A percentile compares a stretch with the other conserved stretches of the same genome.
Conservation (phyloP, 2,888 invertebrate species). For the Stenichneumon culpator region DNA sequence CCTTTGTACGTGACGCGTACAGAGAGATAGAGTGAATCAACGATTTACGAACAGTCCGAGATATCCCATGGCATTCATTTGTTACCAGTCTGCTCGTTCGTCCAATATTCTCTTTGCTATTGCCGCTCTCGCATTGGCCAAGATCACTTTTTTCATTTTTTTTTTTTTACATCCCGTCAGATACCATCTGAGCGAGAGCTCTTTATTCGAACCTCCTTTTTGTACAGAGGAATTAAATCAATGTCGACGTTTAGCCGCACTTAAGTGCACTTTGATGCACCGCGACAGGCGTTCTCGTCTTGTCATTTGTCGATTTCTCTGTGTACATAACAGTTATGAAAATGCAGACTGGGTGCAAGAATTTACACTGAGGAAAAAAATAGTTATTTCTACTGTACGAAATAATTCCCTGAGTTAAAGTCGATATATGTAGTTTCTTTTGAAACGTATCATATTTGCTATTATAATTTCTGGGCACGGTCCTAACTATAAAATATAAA, state of each 20-base stretch:
- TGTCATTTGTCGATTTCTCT: background rate
- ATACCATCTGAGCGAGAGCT: conserved; percentile 30
- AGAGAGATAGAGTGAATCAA: conserved; percentile 68
- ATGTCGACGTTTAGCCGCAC: background rate
- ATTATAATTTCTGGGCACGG: too few species aligned
- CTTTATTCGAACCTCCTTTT: conserved; percentile 29
- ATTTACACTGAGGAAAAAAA: too few species aligned
- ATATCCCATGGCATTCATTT: conserved; percentile 64
- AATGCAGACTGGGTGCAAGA: background rate
- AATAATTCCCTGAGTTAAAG: too few species aligned
- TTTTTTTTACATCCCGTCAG: conserved; percentile 27
- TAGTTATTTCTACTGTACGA: too few species aligned
- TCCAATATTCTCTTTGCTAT: conserved; percentile 59
- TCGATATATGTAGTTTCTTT: too few species aligned
- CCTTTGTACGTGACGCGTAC: conserved; percentile 71
- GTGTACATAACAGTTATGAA: background rate
- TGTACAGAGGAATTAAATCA: conserved; percentile 21
- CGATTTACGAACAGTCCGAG: conserved; percentile 69
- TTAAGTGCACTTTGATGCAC: background rate
- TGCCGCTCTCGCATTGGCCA: conserved; percentile 27
- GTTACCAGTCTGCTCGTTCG: conserved; percentile 54
- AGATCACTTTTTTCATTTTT: background rate
- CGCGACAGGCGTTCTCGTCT: background rate
- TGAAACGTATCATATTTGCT: too few species aligned
- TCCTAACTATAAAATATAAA: too few species aligned